phyloP scores from a whole-genome alignment of 1,140 invertebrate species.

The Rhagoletis pomonella region DNA sequence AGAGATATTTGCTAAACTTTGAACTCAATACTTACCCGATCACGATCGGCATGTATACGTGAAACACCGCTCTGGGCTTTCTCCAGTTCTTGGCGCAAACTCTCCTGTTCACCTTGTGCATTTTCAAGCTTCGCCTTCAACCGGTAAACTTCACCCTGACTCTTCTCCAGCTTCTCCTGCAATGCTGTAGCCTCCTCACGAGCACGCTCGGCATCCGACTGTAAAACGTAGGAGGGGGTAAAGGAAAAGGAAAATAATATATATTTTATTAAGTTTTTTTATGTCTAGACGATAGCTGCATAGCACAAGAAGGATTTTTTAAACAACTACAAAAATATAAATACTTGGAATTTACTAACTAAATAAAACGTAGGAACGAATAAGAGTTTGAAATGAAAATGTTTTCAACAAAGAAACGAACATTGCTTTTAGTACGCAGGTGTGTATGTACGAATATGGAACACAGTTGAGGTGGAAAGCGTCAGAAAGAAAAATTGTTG shows the following conservation, averaged over 20 bases:
- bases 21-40: constrained; percentile 76
- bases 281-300: background rate
- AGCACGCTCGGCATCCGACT: constrained; percentile 90
- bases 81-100: constrained; percentile 92
- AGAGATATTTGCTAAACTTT: too few relatives aligned
- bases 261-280: background rate
- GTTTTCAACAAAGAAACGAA: background rate
- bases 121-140: constrained; percentile 95
- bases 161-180: constrained; percentile 95
- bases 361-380: constrained; percentile 27
- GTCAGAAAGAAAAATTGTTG: background rate
- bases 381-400: background rate
- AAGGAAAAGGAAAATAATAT: constrained; percentile 15
- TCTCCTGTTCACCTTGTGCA: constrained; percentile 94
- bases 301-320: constrained; percentile 18
- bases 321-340: background rate
- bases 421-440: background rate
- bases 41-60: constrained; percentile 89
- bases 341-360: background rate
- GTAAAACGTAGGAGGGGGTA: constrained; percentile 59
- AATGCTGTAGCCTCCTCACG: constrained; percentile 87
- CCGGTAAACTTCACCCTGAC: constrained; percentile 94
- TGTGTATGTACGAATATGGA: constrained; percentile 1
- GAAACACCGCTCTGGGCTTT: constrained; percentile 80
- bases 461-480: constrained; percentile 17